A percentile compares a stretch with the other conserved stretches of the same genome.
These are phyloP conservation scores for Pseudomyrmex dendroicus DNA, from an alignment of 1,140 invertebrate species.

Conservation along the genomic window DNA sequence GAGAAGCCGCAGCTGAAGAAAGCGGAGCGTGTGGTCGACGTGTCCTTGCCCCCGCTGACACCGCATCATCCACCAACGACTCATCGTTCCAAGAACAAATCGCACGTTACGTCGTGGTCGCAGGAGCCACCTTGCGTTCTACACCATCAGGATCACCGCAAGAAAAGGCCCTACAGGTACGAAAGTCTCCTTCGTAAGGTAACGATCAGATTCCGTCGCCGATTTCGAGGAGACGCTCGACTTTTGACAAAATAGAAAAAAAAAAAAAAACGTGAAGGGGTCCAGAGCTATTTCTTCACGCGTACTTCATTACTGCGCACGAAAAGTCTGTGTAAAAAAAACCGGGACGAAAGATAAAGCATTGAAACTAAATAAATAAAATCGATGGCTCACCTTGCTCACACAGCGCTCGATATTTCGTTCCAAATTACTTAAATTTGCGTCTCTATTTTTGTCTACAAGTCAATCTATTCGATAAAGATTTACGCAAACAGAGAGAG, in stretches of 20 bases:
- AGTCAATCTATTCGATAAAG: conserved; percentile 16
- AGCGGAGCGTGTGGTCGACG: conserved; percentile 74
- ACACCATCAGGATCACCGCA: conserved; percentile 74
- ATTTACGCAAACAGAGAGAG: background rate
- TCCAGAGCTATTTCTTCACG: too few relatives aligned
- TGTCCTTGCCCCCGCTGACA: conserved; percentile 82
- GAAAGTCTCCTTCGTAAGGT: background rate
- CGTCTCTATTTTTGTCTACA: conserved; percentile 15
- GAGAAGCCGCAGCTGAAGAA: conserved; percentile 72
- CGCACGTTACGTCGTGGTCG: conserved; percentile 61
- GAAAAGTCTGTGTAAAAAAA: too few relatives aligned
- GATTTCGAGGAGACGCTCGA: too few relatives aligned
- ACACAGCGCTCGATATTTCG: conserved; percentile 37
- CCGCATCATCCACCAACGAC: conserved; percentile 68
- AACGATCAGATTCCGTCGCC: too few relatives aligned
- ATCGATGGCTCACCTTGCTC: too few relatives aligned
- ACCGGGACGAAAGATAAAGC: too few relatives aligned
- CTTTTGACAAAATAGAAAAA: too few relatives aligned
- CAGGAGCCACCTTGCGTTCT: conserved; percentile 62
- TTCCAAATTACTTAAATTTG: conserved; percentile 31
- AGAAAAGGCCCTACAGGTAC: conserved; percentile 81
- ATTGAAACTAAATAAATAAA: too few relatives aligned
- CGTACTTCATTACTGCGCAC: too few relatives aligned
- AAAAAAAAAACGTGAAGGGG: too few relatives aligned
- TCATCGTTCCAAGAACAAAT: conserved; percentile 75